Evolutionary conservation across 2,888 invertebrate species (phyloP).

Genomic region (Serripes groenlandicus): DNA sequence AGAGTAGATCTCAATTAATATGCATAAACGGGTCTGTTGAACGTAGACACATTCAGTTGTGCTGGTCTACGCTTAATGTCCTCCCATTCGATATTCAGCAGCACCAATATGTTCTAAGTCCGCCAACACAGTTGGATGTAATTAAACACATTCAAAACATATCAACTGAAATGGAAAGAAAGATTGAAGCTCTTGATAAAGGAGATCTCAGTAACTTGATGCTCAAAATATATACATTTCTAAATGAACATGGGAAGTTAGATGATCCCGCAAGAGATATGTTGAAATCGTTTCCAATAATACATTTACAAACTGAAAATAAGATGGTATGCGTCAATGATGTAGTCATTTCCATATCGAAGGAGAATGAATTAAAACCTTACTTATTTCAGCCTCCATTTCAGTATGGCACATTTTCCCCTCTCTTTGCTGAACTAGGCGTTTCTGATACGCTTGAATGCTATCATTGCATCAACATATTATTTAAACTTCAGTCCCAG

Average conservation of each 20-base stretch:
- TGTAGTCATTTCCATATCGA: constrained; percentile 31
- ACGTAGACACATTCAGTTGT: background rate
- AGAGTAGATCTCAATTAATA: background rate
- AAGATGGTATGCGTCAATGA: constrained; percentile 5
- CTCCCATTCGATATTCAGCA: constrained; percentile 23
- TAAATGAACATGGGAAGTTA: background rate
- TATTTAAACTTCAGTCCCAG: background rate
- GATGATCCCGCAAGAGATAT: background rate
- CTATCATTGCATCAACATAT: constrained; percentile 19
- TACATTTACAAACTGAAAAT: constrained; percentile 26
- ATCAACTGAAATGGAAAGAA: constrained; percentile 25
- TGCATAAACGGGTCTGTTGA: constrained; percentile 22
- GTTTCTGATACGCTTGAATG: background rate
- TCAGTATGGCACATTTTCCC: constrained; percentile 32
- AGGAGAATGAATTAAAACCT: constrained; percentile 41
- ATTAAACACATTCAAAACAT: constrained; percentile 54
- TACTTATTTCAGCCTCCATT: constrained; percentile 51
- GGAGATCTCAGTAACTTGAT: background rate
- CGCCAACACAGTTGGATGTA: constrained; percentile 36
- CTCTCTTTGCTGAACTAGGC: constrained; percentile 54
- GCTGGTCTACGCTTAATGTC: constrained; percentile 51
- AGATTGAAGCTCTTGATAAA: background rate
- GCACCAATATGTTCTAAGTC: constrained; percentile 28
- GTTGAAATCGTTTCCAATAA: background rate
- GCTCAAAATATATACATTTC: background rate